Conservation (phyloP, 37 sponge, comb jelly and placozoan genomes). For the Cliona cf. orientalis region DNA sequence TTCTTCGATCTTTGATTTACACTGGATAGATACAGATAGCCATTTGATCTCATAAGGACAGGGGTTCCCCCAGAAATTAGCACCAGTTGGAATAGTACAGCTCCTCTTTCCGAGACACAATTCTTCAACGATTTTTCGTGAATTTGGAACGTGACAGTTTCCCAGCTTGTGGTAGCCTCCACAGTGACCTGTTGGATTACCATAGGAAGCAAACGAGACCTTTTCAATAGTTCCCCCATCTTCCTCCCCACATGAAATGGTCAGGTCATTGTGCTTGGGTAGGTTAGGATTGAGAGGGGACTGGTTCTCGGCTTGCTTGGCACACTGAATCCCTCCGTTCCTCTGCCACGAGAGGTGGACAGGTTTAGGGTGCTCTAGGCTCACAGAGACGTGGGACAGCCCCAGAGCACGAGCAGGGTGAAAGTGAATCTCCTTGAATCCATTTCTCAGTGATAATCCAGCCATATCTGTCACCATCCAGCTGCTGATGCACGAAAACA, state of each 20-base stretch:
- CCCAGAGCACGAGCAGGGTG: conserved; percentile 47
- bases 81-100: conserved; percentile 40
- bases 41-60: conserved; percentile 22
- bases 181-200: conserved; percentile 38
- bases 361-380: conserved; percentile 36
- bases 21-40: conserved; percentile 33
- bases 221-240: conserved; percentile 19
- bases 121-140: conserved; percentile 6
- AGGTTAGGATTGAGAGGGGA: conserved; percentile 18
- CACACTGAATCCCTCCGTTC: conserved; percentile 50
- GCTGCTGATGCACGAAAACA: conserved; percentile 78
- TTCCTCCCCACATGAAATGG: conserved; percentile 11
- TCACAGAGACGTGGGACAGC: conserved; percentile 32
- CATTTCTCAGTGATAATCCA: conserved; percentile 31
- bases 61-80: conserved; percentile 27
- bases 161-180: conserved; percentile 23
- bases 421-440: conserved; percentile 46
- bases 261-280: conserved; percentile 13
- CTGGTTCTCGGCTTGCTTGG: conserved; percentile 47
- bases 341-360: conserved; percentile 51
- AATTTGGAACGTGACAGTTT: conserved; percentile 24
- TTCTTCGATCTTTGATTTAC: background rate
- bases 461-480: conserved; percentile 63
- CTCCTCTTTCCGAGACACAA: conserved; percentile 23
- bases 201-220: conserved; percentile 46